Evolutionary conservation across 2,797 vertebrate species (phyloP).

Genomic region (Borostomias antarcticus): DNA sequence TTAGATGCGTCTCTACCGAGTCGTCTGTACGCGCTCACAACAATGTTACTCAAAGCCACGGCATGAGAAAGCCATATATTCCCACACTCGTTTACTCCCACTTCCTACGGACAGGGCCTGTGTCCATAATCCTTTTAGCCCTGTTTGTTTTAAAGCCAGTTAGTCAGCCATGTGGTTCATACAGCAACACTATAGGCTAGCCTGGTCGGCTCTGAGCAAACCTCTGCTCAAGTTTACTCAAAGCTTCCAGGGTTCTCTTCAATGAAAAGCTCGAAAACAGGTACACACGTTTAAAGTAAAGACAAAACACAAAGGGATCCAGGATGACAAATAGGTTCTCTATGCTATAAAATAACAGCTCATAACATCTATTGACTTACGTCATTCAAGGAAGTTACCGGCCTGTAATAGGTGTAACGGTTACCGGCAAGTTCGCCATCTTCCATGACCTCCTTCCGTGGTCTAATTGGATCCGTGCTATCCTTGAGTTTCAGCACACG

Average conservation of each 20-base stretch:
- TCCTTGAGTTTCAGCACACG: neutral
- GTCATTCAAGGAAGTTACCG: neutral
- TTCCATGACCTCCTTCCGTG: neutral
- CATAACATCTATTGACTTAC: neutral
- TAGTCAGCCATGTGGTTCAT: slow-evolving; percentile 23
- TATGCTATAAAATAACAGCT: neutral
- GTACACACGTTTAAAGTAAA: neutral
- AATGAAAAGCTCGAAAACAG: neutral
- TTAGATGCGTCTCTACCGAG: neutral
- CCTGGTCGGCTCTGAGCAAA: too few relatives aligned
- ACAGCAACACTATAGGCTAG: neutral
- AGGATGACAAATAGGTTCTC: neutral
- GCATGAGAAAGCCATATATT: slow-evolving; percentile 66
- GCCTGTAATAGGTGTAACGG: neutral
- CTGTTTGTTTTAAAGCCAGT: slow-evolving; percentile 66
- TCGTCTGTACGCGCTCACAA: neutral
- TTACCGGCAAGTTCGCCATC: neutral
- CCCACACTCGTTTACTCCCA: slow-evolving; percentile 53
- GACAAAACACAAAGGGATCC: neutral
- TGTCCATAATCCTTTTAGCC: slow-evolving; percentile 63
- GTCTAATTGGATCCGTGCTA: slow-evolving; percentile 1
- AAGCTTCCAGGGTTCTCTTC: too few relatives aligned
- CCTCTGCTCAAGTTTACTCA: neutral
- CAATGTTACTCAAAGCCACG: slow-evolving; percentile 7
- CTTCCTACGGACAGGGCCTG: slow-evolving; percentile 48